Evolutionary conservation across 1,140 invertebrate species (phyloP), one percentile per base, ranked within the genome.

Genomic region (Procambarus clarkii): DNA sequence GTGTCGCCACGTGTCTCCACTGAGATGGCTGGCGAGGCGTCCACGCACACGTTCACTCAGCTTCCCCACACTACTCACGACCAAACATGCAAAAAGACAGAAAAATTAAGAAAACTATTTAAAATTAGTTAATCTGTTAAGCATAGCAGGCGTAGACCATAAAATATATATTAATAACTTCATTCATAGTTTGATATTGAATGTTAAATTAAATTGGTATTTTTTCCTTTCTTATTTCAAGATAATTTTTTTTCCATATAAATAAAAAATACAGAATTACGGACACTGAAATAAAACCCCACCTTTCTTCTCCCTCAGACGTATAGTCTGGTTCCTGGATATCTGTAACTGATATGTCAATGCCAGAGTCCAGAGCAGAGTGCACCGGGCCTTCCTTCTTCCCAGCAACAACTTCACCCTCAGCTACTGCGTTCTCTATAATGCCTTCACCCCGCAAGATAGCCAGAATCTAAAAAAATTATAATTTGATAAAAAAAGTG

Each of bases 1-100:
- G 83, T 91, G 89, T 7, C 77, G 89, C 89, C 89, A 91, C 21
- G 89, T 91, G 74, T 91, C 82, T 34, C 89, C 89, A 85, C 89
- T 91, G 58, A 91, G 83, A 11, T 78, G 82, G 76, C 83, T 91
- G 24, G 89, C 89, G n/a, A 91, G 60, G 21, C 82, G 81, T 8
- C 46, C 83, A 13, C 89, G 71, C 11, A 79, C 54, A 48, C 89
- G 74, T 11, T 85, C 82, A 86, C 89, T 91, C 54, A 91, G 45
- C 24, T 86, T 74, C 4, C 82, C n/a, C 18, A 34, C 88, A 91
- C 89, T 91, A 44, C 9, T 54, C 45, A 89, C 24, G 21, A 45
- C 5, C 50, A 87, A 44, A 46, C 64, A 54, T 77, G 44, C 46
- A 60, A 48, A 60, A 34, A 18, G 48, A 21, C 44, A 48, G 54